phyloP scores from a whole-genome alignment of 2,888 invertebrate species.

The Parnassius smintheus region DNA sequence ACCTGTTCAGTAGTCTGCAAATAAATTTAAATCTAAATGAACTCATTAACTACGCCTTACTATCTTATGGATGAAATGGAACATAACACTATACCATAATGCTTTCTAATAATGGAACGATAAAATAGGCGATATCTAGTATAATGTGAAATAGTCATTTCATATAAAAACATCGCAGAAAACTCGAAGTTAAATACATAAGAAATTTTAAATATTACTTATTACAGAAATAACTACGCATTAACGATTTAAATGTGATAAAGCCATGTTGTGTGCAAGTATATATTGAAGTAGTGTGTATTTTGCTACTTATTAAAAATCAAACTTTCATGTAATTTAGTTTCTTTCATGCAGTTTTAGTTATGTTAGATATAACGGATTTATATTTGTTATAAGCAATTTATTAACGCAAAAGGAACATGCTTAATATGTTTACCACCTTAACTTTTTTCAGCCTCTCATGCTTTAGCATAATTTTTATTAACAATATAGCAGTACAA shows the following conservation, averaged over 20 bases:
- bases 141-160: neutral
- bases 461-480: neutral
- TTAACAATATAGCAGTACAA: neutral
- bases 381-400: no score
- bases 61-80: constrained; percentile 6
- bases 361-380: no score
- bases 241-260: constrained; percentile 21
- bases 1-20: neutral
- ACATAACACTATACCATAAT: constrained; percentile 6
- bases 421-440: no score
- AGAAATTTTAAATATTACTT: constrained; percentile 17
- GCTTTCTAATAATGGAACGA: constrained; percentile 1
- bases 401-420: no score
- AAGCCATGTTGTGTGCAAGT: constrained; percentile 22
- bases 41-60: constrained; percentile 10
- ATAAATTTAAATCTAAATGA: constrained; percentile 17
- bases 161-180: constrained; percentile 4
- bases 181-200: constrained; percentile 7
- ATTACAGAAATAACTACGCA: constrained; percentile 7
- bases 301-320: constrained; percentile 27
- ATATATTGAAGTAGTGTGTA: constrained; percentile 17
- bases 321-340: neutral
- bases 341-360: no score
- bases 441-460: neutral
- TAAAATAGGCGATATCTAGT: neutral